Conservation (phyloP, 2,888 invertebrate genomes). For the Netelia inedita region DNA sequence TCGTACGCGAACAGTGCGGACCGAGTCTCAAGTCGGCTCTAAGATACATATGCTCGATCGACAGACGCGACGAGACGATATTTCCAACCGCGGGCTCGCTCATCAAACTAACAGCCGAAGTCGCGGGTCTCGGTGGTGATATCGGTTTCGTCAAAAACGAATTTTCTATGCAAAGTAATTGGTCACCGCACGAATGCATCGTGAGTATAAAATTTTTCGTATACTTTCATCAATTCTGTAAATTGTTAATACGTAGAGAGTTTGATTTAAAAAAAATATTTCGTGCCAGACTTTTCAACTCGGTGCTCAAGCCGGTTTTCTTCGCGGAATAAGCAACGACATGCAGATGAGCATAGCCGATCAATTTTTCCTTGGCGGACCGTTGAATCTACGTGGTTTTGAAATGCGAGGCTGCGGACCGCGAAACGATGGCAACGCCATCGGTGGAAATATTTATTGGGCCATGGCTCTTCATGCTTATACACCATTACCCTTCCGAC, state of each 20-base stretch:
- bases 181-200: constrained; percentile 88
- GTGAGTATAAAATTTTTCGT: constrained; percentile 84
- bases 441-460: constrained; percentile 94
- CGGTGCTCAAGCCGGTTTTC: constrained; percentile 89
- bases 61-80: constrained; percentile 92
- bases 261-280: constrained; percentile 18
- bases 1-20: constrained; percentile 95
- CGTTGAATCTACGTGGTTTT: constrained; percentile 95
- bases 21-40: constrained; percentile 95
- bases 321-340: constrained; percentile 88
- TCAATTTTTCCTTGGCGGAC: constrained; percentile 95
- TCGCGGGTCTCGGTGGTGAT: constrained; percentile 96
- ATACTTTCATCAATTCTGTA: constrained; percentile 3
- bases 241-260: constrained; percentile 45
- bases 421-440: constrained; percentile 90
- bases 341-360: constrained; percentile 89
- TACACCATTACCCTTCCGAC: constrained; percentile 95
- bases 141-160: constrained; percentile 96
- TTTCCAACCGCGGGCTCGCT: constrained; percentile 92
- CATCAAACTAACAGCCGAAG: constrained; percentile 92
- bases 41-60: constrained; percentile 92
- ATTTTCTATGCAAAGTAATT: constrained; percentile 90
- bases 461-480: constrained; percentile 94
- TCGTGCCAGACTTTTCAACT: constrained; percentile 89
- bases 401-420: constrained; percentile 95